phyloP scores from a whole-genome alignment of 1,140 invertebrate genomes.

The Babylonia areolata region DNA sequence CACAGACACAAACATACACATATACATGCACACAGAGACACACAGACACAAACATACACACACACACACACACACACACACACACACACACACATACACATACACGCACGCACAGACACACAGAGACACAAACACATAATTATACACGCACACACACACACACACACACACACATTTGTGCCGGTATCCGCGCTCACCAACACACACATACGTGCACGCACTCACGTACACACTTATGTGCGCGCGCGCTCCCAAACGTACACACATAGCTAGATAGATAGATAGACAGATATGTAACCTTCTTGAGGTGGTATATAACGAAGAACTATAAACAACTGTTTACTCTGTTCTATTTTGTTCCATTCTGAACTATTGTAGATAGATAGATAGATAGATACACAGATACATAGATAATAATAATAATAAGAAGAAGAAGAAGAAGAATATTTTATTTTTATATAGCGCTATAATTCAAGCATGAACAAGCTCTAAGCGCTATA shows the following conservation, averaged over 20 bases:
- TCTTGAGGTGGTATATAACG: too few relatives aligned
- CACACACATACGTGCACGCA: neutral
- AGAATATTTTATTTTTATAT: too few relatives aligned
- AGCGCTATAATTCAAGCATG: too few relatives aligned
- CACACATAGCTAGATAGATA: neutral
- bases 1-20: neutral
- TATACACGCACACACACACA: neutral
- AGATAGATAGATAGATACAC: too few relatives aligned
- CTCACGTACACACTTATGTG: neutral
- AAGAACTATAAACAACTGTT: too few relatives aligned
- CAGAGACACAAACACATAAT: neutral
- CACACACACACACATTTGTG: neutral
- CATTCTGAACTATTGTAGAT: too few relatives aligned
- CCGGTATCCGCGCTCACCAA: neutral
- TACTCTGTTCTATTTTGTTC: too few relatives aligned
- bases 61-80: neutral
- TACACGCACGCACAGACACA: neutral
- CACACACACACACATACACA: constrained; percentile 7
- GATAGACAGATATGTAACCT: neutral
- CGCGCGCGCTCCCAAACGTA: neutral
- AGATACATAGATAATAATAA: too few relatives aligned
- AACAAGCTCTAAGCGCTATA: too few relatives aligned
- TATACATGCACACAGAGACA: neutral
- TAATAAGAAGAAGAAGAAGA: too few relatives aligned
- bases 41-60: neutral